A percentile compares a stretch with the other conserved stretches of the same genome.
phyloP scores from a whole-genome alignment of 2,797 vertebrate genomes.

The Lateolabrax maculatus region DNA sequence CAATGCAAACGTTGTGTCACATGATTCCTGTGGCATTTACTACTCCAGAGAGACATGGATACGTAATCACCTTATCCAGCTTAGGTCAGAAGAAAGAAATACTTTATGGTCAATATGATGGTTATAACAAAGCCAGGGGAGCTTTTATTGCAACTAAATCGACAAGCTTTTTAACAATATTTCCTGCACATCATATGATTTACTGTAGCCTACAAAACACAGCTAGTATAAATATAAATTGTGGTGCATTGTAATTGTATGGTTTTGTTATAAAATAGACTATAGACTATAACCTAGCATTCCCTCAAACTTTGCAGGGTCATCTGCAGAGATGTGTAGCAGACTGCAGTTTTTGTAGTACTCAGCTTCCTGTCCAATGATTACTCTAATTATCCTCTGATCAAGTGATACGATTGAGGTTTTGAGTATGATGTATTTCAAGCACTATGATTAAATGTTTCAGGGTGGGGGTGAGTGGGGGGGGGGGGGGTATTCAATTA shows the following conservation, averaged over 20 bases:
- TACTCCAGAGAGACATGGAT: conserved; percentile 15
- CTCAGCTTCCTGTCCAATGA: not conserved
- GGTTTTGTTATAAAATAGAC: not conserved
- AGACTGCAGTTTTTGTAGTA: too few species aligned
- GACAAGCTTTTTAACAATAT: conserved; percentile 8
- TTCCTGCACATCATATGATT: not conserved
- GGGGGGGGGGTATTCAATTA: too few species aligned
- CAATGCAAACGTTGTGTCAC: conserved; percentile 46
- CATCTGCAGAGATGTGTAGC: not conserved
- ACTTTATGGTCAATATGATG: not conserved
- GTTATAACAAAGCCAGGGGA: not conserved
- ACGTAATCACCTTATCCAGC: conserved; percentile 55
- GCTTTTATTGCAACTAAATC: not conserved
- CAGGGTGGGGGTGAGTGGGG: too few species aligned
- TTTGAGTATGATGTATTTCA: not conserved
- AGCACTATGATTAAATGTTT: not conserved
- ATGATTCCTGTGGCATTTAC: conserved; percentile 15
- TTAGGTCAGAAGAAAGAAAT: conserved; percentile 15
- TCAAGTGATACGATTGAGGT: not conserved
- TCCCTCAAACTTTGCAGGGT: too few species aligned
- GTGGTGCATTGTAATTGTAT: not conserved
- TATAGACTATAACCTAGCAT: not conserved
- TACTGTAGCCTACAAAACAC: not conserved
- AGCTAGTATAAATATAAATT: not conserved
- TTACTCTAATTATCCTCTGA: not conserved